Percentiles rank a stretch among this genome's conserved stretches.
These are phyloP conservation scores for Charaxes varanes DNA, from an alignment of 1,140 invertebrate species.

Conservation along the genomic window DNA sequence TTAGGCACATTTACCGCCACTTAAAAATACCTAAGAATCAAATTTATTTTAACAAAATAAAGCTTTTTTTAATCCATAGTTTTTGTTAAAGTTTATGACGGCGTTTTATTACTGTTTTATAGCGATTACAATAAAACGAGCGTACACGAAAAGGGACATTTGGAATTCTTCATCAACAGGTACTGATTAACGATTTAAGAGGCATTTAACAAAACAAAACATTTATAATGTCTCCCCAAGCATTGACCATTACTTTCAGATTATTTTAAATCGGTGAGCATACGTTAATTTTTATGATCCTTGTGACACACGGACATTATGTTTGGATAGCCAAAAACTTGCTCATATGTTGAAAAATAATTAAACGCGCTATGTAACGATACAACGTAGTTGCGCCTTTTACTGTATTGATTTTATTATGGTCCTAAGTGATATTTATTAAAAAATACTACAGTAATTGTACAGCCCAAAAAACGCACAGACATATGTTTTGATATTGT, in stretches of 20 bases:
- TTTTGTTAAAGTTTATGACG: background rate
- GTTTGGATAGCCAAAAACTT: background rate
- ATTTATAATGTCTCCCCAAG: slow-evolving; percentile 5
- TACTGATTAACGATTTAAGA: slow-evolving; percentile 11
- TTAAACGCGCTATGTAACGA: too few species aligned
- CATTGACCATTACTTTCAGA: slow-evolving; percentile 13
- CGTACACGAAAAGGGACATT: background rate
- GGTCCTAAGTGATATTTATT: too few species aligned
- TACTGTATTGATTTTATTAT: too few species aligned
- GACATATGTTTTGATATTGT: too few species aligned
- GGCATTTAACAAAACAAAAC: slow-evolving; percentile 10
- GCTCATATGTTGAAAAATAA: too few species aligned
- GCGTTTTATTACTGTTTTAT: background rate
- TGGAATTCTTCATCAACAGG: background rate
- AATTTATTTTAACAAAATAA: too few species aligned
- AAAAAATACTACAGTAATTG: too few species aligned
- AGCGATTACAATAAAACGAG: background rate
- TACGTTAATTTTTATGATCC: slow-evolving; percentile 17
- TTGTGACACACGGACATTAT: slow-evolving; percentile 9
- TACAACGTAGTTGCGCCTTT: too few species aligned
- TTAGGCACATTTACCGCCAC: too few species aligned
- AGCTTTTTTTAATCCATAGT: too few species aligned
- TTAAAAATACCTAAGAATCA: too few species aligned
- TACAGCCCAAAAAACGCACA: too few species aligned
- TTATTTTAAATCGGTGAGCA: slow-evolving; percentile 13